phyloP scores from a whole-genome alignment of 2,113 vertebrate genomes.

The Aythya baeri region DNA sequence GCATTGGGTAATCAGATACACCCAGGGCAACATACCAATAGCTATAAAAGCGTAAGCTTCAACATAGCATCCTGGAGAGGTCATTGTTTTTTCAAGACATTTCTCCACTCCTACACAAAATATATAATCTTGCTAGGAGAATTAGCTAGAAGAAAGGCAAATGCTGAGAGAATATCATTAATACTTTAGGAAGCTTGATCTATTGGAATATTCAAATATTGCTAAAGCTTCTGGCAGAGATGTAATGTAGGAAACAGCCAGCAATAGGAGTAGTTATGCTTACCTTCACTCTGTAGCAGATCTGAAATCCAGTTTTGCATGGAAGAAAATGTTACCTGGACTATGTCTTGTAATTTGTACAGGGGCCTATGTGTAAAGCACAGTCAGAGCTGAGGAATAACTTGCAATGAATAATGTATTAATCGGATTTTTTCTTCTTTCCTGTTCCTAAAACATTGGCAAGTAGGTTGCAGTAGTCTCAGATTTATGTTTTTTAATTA shows the following conservation, averaged over 20 bases:
- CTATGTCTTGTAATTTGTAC: background rate
- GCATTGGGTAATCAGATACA: slow-evolving; percentile 26
- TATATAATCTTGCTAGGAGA: background rate
- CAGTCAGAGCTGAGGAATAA: background rate
- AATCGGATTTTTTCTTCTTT: slow-evolving; percentile 18
- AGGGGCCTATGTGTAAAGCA: background rate
- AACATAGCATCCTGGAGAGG: slow-evolving; percentile 19
- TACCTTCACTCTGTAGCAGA: slow-evolving; percentile 11
- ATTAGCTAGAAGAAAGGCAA: slow-evolving; percentile 2
- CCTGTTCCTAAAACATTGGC: slow-evolving; percentile 20
- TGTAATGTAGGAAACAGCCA: background rate
- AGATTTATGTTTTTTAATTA: slow-evolving; percentile 31
- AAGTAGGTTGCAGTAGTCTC: slow-evolving; percentile 27
- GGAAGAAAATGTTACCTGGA: slow-evolving; percentile 13
- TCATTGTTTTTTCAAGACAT: slow-evolving; percentile 46
- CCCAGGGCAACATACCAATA: background rate
- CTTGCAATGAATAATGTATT: slow-evolving; percentile 30
- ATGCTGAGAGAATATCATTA: background rate
- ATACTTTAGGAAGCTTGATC: background rate
- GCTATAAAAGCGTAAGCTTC: background rate
- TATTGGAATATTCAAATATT: background rate
- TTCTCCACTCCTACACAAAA: slow-evolving; percentile 6
- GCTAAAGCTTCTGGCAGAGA: background rate
- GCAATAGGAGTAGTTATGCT: background rate
- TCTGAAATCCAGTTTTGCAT: background rate